Base-by-base conservation (phyloP, 2,888 invertebrate genomes). In the Tipula vernalis region DNA sequence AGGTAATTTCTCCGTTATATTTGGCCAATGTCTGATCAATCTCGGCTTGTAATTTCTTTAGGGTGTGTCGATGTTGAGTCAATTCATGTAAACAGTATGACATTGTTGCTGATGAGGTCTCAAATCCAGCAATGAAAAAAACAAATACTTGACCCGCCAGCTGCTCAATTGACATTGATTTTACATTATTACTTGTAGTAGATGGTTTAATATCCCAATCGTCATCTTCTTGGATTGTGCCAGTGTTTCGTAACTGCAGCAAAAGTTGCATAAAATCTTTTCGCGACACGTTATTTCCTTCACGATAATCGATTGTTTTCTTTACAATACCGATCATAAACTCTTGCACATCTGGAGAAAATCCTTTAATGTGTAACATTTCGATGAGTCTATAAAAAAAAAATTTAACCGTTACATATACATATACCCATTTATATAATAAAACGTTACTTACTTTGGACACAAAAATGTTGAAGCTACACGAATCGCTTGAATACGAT, bases 231-330 rank as follows among this genome's bases (percentile, higher is more conserved):
- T 89, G 90, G 39, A 91, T 89, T 88, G 90, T 91, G 86, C 90
- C 91, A 1, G 90, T 90, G 51, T 92, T 92, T n/a, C 91, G 90
- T 39, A 93, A 88, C 71, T 92, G 91, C 86, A 93, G 91, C 47
- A 93, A 89, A 86, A 92, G 88, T 88, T 93, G 92, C 88, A 93
- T 89, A 87, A 93, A 89, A 89, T 93, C 93, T 87, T 91, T 91
- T 8, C 92, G 89, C 1, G 89, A 89, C 5, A 91, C 89, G 71
- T 92, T 91, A 42, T 91, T 89, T 2, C 89, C 87, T 88, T 92
- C 91, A n/a, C 93, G 90, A 87, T 90, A 90, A 36, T 90, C 89
- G 8, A 93, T 90, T 13, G 92, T 91, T 8, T 90, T 89, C 18
- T 90, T 89, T 5, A 92, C 91, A 13, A 92, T 89, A 47, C 90